Evolutionary conservation across 2,888 invertebrate genomes (phyloP), one percentile per base, ranked within the genome.

Genomic region (Pseudoips prasinana): DNA sequence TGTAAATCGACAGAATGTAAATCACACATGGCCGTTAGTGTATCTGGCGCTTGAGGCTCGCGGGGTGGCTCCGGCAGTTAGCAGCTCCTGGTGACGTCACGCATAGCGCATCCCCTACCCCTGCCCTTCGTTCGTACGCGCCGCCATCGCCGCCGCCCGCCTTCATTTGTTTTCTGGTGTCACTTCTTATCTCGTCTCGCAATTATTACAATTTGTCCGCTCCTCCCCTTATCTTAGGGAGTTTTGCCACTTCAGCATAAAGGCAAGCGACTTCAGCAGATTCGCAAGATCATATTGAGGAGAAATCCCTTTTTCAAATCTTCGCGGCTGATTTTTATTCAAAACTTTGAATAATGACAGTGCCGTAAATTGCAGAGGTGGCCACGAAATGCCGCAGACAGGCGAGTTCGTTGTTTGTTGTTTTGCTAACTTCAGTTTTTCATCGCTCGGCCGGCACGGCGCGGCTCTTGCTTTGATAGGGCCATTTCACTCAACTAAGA

Each of bases 201-300:
- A 88, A 88, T 87, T 86, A 88, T 88, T 85, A 88, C 86, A 86
- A 87, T 88, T 87, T 88, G 87, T 86, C 86, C 79, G 85, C 81
- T 80, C 85, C 82, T 82, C 82, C 84, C 84, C 83, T 88, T 87
- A 88, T 88, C 87, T 86, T 72, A 75, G 74, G 64, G 72, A 7
- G 81, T 70, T 81, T 81, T 69, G 83, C 84, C 73, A 73, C 80
- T 82, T 83, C 82, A 81, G 84, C 84, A 83, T 81, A 84, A 85
- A 86, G 72, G 66, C 80, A 70, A 64, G 62, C 68, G 73, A 79
- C 71, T 84, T 85, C 85, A 84, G 83, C 86, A 82, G 81, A 86
- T 85, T 85, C 68, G 53, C 68, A 68, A 78, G 78, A 85, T 83
- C 85, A 76, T 79, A 83, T 82, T 81, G 76, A 74, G 64, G 64